These are phyloP conservation scores for Neogale vison DNA, from an alignment of 2,113 vertebrate genomes.

Conservation along the genomic window DNA sequence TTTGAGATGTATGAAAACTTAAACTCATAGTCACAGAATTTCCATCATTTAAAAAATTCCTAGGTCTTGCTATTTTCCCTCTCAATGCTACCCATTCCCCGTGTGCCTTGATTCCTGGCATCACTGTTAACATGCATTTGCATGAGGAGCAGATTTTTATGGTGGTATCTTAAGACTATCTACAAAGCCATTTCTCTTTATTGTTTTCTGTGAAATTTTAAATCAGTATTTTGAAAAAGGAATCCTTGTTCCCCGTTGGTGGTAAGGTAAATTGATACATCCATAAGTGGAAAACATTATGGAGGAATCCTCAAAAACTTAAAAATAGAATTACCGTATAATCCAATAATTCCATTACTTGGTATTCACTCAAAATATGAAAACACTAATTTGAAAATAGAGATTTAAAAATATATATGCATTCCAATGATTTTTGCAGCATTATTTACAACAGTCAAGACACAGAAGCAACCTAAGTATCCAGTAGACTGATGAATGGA, in stretches of 20 bases:
- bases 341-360: not conserved
- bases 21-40: not conserved
- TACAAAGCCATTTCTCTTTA: not conserved
- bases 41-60: not conserved
- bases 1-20: not conserved
- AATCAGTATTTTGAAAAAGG: not conserved
- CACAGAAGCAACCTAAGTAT: not conserved
- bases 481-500: not conserved
- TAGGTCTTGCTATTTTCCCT: not conserved
- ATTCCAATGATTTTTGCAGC: not conserved
- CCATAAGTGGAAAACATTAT: not conserved
- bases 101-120: not conserved
- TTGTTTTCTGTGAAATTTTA: not conserved
- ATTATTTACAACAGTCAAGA: not conserved
- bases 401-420: not conserved
- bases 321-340: not conserved
- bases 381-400: not conserved
- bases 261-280: not conserved
- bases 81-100: not conserved
- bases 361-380: not conserved
- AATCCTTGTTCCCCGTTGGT: not conserved
- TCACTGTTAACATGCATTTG: not conserved
- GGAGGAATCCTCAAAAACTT: not conserved
- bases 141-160: not conserved
- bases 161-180: not conserved